phyloP scores from a whole-genome alignment of 2,888 invertebrate genomes.

The Electrophaes corylata region DNA sequence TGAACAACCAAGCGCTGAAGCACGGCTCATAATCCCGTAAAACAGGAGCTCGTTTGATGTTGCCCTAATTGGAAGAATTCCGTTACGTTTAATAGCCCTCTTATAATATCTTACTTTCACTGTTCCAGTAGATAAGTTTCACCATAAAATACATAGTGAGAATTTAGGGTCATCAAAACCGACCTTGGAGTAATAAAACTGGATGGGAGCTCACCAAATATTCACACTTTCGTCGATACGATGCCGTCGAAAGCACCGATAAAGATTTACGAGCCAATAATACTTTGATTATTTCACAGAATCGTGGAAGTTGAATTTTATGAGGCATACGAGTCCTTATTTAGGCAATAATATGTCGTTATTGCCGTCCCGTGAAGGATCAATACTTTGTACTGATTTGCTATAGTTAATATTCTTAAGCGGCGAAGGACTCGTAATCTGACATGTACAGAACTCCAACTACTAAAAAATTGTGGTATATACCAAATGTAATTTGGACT shows the following conservation, averaged over 20 bases:
- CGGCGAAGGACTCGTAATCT: too few relatives aligned
- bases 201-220: conserved; percentile 68
- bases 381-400: conserved; percentile 50
- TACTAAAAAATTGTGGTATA: too few relatives aligned
- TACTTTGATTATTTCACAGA: conserved; percentile 79
- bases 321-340: conserved; percentile 71
- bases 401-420: conserved; percentile 5
- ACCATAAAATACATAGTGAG: conserved; percentile 37
- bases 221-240: conserved; percentile 64
- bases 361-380: conserved; percentile 59
- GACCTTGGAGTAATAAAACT: conserved; percentile 47
- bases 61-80: conserved; percentile 27
- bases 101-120: conserved; percentile 30
- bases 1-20: conserved; percentile 20
- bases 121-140: conserved; percentile 28
- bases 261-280: conserved; percentile 80
- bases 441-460: too few relatives aligned
- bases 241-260: conserved; percentile 61
- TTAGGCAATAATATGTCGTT: conserved; percentile 70
- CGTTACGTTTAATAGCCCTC: conserved; percentile 23
- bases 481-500: too few relatives aligned
- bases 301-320: conserved; percentile 76
- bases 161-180: conserved; percentile 41
- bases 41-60: conserved; percentile 24
- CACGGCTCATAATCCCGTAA: conserved; percentile 22